Conservation (phyloP, 2,888 invertebrate species). For the Chymomyza amoena region DNA sequence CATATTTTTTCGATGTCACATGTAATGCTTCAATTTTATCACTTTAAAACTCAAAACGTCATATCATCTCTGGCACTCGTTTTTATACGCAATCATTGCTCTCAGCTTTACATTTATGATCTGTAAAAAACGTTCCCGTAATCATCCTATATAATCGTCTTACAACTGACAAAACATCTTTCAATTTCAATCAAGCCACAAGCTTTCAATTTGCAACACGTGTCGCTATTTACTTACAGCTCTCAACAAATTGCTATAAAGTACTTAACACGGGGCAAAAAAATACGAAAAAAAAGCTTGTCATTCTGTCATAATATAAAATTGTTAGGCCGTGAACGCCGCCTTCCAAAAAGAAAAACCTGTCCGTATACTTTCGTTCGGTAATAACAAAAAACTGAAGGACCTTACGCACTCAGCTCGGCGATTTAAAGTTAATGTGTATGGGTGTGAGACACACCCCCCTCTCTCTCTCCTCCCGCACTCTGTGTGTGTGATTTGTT, state of each 20-base stretch:
- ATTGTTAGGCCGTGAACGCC: background rate
- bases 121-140: background rate
- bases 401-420: slow-evolving; percentile 39
- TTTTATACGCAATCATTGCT: background rate
- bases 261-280: slow-evolving; percentile 53
- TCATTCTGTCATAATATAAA: background rate
- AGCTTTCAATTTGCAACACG: slow-evolving; percentile 33
- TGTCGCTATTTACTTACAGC: slow-evolving; percentile 54
- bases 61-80: background rate
- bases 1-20: no score
- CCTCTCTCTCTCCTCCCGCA: no score
- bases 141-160: slow-evolving; percentile 9
- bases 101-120: background rate
- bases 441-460: slow-evolving; percentile 10
- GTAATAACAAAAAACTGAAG: slow-evolving; percentile 25
- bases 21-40: no score
- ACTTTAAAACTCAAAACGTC: no score
- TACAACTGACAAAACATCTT: slow-evolving; percentile 49
- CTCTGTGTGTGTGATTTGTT: slow-evolving; percentile 30
- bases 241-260: slow-evolving; percentile 56
- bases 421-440: background rate
- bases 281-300: background rate
- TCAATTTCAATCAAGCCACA: slow-evolving; percentile 57
- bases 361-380: slow-evolving; percentile 15
- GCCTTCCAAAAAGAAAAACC: slow-evolving; percentile 39